Percentiles rank a stretch among this genome's conserved stretches.
Evolutionary conservation across 2,888 invertebrate genomes (phyloP).

Genomic region (Drosophila falleni): DNA sequence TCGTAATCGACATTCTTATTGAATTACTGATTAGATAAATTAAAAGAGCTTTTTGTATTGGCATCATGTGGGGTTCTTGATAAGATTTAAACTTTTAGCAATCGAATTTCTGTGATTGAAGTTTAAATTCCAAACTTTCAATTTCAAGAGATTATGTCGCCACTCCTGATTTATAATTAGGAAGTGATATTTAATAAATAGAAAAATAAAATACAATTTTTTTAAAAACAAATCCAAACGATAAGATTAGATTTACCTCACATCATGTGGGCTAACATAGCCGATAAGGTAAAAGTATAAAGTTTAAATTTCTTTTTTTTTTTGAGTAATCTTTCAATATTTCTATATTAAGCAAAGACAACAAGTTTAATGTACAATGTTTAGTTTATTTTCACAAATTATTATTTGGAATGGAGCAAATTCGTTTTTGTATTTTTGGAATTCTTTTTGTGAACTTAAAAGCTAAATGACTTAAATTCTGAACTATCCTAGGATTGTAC

Average conservation of each 20-base stretch:
- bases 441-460: slow-evolving; percentile 27
- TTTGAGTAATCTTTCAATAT: neutral
- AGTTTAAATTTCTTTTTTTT: neutral
- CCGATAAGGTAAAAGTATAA: slow-evolving; percentile 7
- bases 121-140: neutral
- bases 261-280: neutral
- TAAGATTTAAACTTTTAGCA: slow-evolving; percentile 11
- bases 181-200: neutral
- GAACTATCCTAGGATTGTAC: slow-evolving; percentile 46
- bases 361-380: slow-evolving; percentile 29
- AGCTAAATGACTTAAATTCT: slow-evolving; percentile 40
- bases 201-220: neutral
- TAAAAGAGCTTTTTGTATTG: neutral
- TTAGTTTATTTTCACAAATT: slow-evolving; percentile 53
- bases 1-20: slow-evolving; percentile 1
- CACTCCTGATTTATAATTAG: neutral
- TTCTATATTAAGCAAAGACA: neutral
- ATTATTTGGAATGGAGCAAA: slow-evolving; percentile 38
- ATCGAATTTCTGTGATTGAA: neutral
- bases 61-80: slow-evolving; percentile 2
- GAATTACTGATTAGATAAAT: slow-evolving; percentile 16
- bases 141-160: neutral
- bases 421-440: slow-evolving; percentile 49
- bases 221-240: neutral
- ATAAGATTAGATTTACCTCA: slow-evolving; percentile 2